Percentiles rank a stretch among this genome's conserved stretches.
These are phyloP conservation scores for Labeo catla DNA, from an alignment of 2,113 vertebrate species.

Conservation along the genomic window DNA sequence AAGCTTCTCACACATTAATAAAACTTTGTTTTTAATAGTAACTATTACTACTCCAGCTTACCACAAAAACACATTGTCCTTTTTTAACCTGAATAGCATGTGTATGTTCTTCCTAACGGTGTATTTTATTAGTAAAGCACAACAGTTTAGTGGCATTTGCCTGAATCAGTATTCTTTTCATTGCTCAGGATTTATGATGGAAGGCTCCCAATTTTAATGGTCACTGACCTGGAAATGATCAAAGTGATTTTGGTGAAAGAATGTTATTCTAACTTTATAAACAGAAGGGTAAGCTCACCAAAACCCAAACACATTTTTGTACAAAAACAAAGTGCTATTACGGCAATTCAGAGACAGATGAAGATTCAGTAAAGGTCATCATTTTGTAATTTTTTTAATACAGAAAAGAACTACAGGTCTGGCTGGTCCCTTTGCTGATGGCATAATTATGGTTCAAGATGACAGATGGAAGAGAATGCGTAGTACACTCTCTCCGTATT, in stretches of 20 bases:
- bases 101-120: not conserved
- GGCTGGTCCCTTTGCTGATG: conserved; percentile 63
- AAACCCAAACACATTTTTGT: not conserved
- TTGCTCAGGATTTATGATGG: conserved; percentile 76
- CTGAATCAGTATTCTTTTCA: conserved; percentile 3
- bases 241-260: conserved; percentile 82
- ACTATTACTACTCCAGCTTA: not conserved
- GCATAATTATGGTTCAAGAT: conserved; percentile 67
- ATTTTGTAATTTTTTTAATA: not conserved
- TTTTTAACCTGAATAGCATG: not conserved
- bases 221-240: conserved; percentile 75
- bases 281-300: conserved; percentile 71
- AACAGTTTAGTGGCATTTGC: too few species aligned
- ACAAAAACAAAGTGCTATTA: not conserved
- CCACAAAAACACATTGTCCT: not conserved
- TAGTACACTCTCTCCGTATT: conserved; percentile 73
- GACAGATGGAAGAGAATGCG: conserved; percentile 78
- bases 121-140: not conserved
- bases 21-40: not conserved
- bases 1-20: not conserved
- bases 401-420: not conserved
- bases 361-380: not conserved
- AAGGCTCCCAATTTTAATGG: conserved; percentile 70
- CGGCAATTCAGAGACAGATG: not conserved
- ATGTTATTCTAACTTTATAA: conserved; percentile 77